These are phyloP conservation scores for Rhegmatorhina hoffmannsi DNA, from an alignment of 2,113 vertebrate species.

Conservation along the genomic window DNA sequence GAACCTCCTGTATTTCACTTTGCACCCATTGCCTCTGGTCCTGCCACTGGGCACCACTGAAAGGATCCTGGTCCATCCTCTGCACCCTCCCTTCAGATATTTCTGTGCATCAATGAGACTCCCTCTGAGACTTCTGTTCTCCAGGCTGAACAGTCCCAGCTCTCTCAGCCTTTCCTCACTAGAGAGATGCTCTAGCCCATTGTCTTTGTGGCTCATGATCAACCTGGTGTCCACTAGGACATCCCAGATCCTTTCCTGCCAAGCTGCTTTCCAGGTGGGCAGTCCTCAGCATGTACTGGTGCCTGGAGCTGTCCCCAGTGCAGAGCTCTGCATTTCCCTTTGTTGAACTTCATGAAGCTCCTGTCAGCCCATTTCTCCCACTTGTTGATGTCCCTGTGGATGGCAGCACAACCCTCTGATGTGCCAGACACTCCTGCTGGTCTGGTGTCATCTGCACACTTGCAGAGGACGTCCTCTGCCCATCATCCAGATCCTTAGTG, in stretches of 20 bases:
- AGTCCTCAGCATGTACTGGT: background rate
- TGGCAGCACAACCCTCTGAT: background rate
- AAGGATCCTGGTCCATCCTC: background rate
- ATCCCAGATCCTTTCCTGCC: background rate
- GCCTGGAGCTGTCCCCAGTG: background rate
- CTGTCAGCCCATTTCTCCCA: background rate
- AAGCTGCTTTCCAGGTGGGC: background rate
- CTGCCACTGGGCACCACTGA: background rate
- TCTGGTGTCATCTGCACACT: background rate
- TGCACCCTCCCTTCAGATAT: background rate
- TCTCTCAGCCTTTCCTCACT: background rate
- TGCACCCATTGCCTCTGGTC: background rate
- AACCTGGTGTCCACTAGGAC: background rate
- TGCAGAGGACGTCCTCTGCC: background rate
- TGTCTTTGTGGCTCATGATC: background rate
- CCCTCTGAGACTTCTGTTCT: background rate
- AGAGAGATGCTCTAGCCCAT: background rate
- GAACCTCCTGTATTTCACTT: background rate
- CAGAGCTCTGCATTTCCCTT: background rate
- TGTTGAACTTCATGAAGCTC: background rate
- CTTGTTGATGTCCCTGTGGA: background rate
- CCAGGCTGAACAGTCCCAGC: background rate
- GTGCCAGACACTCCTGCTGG: background rate
- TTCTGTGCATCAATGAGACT: background rate
- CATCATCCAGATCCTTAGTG: background rate